Evolutionary conservation across 1,140 invertebrate species (phyloP).

Genomic region (Calliopsis andreniformis): DNA sequence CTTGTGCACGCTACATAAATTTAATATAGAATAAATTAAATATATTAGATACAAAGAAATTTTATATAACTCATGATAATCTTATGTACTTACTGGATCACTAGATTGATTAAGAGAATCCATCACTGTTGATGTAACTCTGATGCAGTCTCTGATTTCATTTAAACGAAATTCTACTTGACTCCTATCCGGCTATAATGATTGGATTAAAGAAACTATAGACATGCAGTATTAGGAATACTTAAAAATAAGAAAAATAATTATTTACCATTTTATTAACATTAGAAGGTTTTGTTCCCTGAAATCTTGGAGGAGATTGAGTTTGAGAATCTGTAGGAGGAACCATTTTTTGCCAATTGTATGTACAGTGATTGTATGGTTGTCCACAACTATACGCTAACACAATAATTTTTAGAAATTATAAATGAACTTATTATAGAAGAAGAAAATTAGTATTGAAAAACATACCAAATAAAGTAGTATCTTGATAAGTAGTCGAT

Average conservation of each 20-base stretch:
- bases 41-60: conserved; percentile 7
- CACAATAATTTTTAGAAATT: conserved; percentile 28
- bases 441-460: conserved; percentile 16
- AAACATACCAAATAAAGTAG: conserved; percentile 68
- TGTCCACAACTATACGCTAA: conserved; percentile 52
- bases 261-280: conserved; percentile 73
- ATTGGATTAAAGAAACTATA: conserved; percentile 24
- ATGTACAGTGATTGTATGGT: conserved; percentile 64
- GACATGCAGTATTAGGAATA: background rate
- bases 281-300: conserved; percentile 69
- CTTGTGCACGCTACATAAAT: conserved; percentile 71
- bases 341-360: conserved; percentile 73
- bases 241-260: background rate
- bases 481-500: conserved; percentile 64
- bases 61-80: conserved; percentile 2
- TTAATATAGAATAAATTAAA: conserved; percentile 28
- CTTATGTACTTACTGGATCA: conserved; percentile 81
- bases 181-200: conserved; percentile 79
- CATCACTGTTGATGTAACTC: conserved; percentile 84
- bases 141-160: conserved; percentile 85
- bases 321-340: conserved; percentile 68
- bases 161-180: conserved; percentile 83
- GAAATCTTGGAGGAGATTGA: conserved; percentile 63
- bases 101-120: conserved; percentile 84
- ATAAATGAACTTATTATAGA: conserved; percentile 4